Conservation (phyloP, 2,113 vertebrate species). For the Corydoras maculifer region DNA sequence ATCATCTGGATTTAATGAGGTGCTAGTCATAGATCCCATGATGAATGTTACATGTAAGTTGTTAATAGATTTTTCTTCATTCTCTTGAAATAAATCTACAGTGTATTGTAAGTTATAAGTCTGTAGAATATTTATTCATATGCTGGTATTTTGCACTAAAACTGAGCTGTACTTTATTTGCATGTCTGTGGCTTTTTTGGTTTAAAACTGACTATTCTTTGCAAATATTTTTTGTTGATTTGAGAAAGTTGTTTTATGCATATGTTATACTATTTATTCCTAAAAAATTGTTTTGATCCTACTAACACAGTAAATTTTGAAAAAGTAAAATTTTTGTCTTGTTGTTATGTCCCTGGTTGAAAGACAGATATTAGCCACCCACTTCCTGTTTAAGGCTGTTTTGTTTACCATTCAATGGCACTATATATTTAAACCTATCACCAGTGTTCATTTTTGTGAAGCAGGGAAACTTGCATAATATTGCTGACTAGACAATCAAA, state of each 20-base stretch:
- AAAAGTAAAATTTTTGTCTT: conserved; percentile 49
- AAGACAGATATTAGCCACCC: conserved; percentile 71
- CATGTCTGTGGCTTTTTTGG: too few species aligned
- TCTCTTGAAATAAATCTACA: background rate
- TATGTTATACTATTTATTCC: too few species aligned
- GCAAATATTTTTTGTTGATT: too few species aligned
- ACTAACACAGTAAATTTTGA: background rate
- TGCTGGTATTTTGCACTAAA: too few species aligned
- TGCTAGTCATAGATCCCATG: background rate
- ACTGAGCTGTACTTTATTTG: too few species aligned
- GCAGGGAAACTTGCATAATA: background rate
- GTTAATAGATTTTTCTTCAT: background rate
- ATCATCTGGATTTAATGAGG: conserved; percentile 1
- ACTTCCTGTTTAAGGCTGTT: conserved; percentile 85
- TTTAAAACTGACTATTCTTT: too few species aligned
- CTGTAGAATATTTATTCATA: too few species aligned
- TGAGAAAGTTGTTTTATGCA: too few species aligned
- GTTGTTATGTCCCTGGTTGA: conserved; percentile 33
- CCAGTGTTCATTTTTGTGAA: conserved; percentile 49
- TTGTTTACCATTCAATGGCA: conserved; percentile 75
- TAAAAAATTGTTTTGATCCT: too few species aligned
- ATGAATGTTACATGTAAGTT: conserved; percentile 3
- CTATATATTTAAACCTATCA: conserved; percentile 77
- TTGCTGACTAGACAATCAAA: background rate
- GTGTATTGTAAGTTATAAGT: too few species aligned